These are phyloP conservation scores for Drosophila busckii DNA, from an alignment of 1,140 invertebrate species.

Conservation along the genomic window DNA sequence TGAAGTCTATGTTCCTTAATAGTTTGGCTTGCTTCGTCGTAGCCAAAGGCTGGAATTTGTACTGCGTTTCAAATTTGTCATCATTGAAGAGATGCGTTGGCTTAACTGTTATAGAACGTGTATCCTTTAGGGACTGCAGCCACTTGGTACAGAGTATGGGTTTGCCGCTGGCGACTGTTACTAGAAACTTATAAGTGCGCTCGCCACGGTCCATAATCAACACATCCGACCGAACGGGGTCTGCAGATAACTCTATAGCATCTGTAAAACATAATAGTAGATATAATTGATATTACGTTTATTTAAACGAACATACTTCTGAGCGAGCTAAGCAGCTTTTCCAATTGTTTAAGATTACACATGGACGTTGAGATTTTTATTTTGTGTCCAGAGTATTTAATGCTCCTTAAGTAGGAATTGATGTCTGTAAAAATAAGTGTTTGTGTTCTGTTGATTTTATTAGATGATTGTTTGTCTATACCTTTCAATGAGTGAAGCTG, in stretches of 20 bases:
- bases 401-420: constrained; percentile 34
- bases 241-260: constrained; percentile 28
- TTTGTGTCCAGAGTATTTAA: constrained; percentile 27
- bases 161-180: constrained; percentile 36
- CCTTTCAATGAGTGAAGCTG: no score
- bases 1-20: constrained; percentile 27
- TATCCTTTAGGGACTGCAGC: constrained; percentile 24
- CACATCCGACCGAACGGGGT: constrained; percentile 40
- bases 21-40: constrained; percentile 15
- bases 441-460: background rate
- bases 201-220: constrained; percentile 57
- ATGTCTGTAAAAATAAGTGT: constrained; percentile 13
- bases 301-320: constrained; percentile 14
- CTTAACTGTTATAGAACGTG: constrained; percentile 14
- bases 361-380: constrained; percentile 37
- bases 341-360: constrained; percentile 39
- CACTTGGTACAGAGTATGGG: constrained; percentile 37
- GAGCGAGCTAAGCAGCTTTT: constrained; percentile 20
- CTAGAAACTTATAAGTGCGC: constrained; percentile 54
- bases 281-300: background rate
- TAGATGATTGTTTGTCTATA: background rate
- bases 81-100: constrained; percentile 44
- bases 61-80: constrained; percentile 16
- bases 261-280: constrained; percentile 4
- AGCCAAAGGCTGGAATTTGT: constrained; percentile 33